Conservation (phyloP, 2,888 invertebrate species). For the Apoda limacodes region DNA sequence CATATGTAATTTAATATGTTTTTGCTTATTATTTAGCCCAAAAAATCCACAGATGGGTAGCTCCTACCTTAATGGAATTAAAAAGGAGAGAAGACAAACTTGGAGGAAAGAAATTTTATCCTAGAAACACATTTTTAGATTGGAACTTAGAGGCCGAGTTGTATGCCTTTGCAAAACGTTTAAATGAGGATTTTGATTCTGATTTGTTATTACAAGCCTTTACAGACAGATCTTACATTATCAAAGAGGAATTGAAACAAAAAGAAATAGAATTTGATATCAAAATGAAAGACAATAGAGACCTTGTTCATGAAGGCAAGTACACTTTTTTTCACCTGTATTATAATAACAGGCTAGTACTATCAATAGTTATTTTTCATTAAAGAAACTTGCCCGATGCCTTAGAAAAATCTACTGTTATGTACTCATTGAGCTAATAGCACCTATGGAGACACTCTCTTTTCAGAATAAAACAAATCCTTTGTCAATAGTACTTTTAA, state of each 20-base stretch:
- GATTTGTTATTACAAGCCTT: conserved; percentile 80
- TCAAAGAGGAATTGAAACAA: conserved; percentile 76
- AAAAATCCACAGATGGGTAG: conserved; percentile 73
- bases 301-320: conserved; percentile 73
- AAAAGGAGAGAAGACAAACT: conserved; percentile 68
- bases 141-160: conserved; percentile 93
- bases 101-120: conserved; percentile 62
- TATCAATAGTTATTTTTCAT: not conserved
- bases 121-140: conserved; percentile 76
- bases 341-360: not conserved
- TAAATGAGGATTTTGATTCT: conserved; percentile 85
- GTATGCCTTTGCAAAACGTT: conserved; percentile 86
- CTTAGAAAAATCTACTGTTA: not conserved
- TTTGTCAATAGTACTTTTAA: too few relatives aligned
- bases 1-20: not conserved
- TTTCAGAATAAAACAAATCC: too few relatives aligned
- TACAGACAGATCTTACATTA: conserved; percentile 81
- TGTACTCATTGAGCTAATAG: too few relatives aligned
- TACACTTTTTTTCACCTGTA: conserved; percentile 1
- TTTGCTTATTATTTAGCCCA: conserved; percentile 27
- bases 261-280: conserved; percentile 77
- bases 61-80: conserved; percentile 75
- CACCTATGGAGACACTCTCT: too few relatives aligned
- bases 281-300: conserved; percentile 74
- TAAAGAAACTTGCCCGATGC: too few relatives aligned